phyloP scores from a whole-genome alignment of 2,113 vertebrate genomes.

The Mobula hypostoma region DNA sequence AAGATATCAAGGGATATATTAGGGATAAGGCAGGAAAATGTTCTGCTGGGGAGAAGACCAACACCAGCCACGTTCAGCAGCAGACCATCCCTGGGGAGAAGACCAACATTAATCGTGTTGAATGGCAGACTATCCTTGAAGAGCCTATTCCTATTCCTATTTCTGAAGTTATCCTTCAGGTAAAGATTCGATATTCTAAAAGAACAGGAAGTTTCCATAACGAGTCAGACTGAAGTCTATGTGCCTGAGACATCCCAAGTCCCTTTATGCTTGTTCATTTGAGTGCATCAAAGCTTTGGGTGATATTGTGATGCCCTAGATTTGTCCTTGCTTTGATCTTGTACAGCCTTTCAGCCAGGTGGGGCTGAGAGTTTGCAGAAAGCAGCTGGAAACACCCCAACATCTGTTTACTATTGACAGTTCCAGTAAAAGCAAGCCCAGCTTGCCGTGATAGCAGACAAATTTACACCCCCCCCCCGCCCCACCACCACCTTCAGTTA shows the following conservation, averaged over 20 bases:
- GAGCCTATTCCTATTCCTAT: too few relatives aligned
- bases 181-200: too few relatives aligned
- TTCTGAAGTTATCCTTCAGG: too few relatives aligned
- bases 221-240: not conserved
- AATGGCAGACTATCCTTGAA: too few relatives aligned
- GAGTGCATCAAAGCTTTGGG: not conserved
- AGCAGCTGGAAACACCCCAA: not conserved
- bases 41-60: too few relatives aligned
- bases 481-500: not conserved
- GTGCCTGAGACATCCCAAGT: not conserved
- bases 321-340: not conserved
- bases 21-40: too few relatives aligned
- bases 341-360: not conserved
- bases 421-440: not conserved
- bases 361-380: not conserved
- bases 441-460: not conserved
- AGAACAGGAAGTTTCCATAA: not conserved
- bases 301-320: too few relatives aligned
- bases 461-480: not conserved
- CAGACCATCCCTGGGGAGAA: too few relatives aligned
- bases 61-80: too few relatives aligned
- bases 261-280: not conserved
- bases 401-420: not conserved
- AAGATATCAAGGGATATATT: too few relatives aligned
- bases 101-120: too few relatives aligned